Percentiles rank a stretch among this genome's conserved stretches.
Evolutionary conservation across 2,888 invertebrate species (phyloP).

Genomic region (Orgyia antiqua): DNA sequence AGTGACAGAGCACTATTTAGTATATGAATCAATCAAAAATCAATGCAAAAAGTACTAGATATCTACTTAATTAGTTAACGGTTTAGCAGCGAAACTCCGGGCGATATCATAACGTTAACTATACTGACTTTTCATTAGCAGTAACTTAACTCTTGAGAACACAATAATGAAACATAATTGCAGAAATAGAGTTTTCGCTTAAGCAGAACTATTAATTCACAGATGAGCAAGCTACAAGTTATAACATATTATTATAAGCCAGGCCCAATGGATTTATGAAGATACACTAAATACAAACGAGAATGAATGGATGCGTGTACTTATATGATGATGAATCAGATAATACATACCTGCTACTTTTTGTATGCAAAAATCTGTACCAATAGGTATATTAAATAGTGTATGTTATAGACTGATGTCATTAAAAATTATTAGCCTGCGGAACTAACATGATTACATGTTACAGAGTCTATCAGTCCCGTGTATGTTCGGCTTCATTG

Average conservation of each 20-base stretch:
- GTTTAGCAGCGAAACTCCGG: conserved; percentile 34
- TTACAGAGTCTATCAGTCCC: conserved; percentile 41
- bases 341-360: too few relatives aligned
- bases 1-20: too few relatives aligned
- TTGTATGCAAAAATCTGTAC: too few relatives aligned
- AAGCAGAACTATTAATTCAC: conserved; percentile 17
- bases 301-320: too few relatives aligned
- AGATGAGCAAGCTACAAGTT: conserved; percentile 26
- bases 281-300: too few relatives aligned
- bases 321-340: too few relatives aligned
- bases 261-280: too few relatives aligned
- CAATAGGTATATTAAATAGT: too few relatives aligned
- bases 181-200: conserved; percentile 29
- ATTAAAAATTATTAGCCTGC: conserved; percentile 45
- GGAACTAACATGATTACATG: conserved; percentile 46
- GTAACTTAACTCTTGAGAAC: conserved; percentile 52
- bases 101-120: conserved; percentile 50
- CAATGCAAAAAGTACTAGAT: too few relatives aligned
- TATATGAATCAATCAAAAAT: too few relatives aligned
- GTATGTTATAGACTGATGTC: conserved; percentile 48
- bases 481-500: conserved; percentile 50
- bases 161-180: conserved; percentile 37
- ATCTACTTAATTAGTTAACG: conserved; percentile 4
- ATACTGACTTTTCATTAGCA: conserved; percentile 63
- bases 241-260: too few relatives aligned